Base-by-base conservation (phyloP, 1,140 invertebrate species). In the Drosophila pectinifera region DNA sequence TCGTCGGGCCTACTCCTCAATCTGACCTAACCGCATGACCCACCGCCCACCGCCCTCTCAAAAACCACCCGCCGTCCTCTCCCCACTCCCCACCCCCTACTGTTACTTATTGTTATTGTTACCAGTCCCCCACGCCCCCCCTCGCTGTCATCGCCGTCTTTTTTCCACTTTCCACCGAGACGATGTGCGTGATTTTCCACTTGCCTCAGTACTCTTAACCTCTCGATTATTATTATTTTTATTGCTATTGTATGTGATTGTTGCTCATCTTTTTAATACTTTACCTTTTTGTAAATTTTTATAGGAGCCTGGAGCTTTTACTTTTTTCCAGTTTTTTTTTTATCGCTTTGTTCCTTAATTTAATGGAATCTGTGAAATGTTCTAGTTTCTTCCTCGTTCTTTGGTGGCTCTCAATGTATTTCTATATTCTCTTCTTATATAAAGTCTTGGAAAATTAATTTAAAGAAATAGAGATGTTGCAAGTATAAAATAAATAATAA, bases 101-200 rank as follows among this genome's bases (percentile, higher is more conserved):
- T n/a, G 22, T 31, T 41, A 59, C 53, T 53, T 28, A 28, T 73
- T 61, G 41, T 54, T 73, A 38, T 70, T 58, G 14, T 55, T 38
- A 38, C 36, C 36, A 14, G 13, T 14, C 1, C 13, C 13, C 4
- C 20, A n/a, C n/a, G n/a, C 39, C 16, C 26, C 5, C 4, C 26
- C n/a, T 28, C 18, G n/a, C 38, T 28, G 7, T 20, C 18, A 11
- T 13, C 5, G 10, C 11, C 3, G 20, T 36, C 58, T 65, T 62
- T 46, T 42, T 38, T 64, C n/a, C 34, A 31, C 59, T 54, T 56
- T 57, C 53, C 49, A 54, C 49, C 54, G 45, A 64, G 63, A 70
- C 31, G 49, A 34, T 73, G 73, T 77, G 73, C 64, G 77, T 77
- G 73, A 73, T 85, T 85, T 84, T 85, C 73, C 67, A 78, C 77